Conservation (phyloP, 2,888 invertebrate genomes). For the Aspidapion aeneum region DNA sequence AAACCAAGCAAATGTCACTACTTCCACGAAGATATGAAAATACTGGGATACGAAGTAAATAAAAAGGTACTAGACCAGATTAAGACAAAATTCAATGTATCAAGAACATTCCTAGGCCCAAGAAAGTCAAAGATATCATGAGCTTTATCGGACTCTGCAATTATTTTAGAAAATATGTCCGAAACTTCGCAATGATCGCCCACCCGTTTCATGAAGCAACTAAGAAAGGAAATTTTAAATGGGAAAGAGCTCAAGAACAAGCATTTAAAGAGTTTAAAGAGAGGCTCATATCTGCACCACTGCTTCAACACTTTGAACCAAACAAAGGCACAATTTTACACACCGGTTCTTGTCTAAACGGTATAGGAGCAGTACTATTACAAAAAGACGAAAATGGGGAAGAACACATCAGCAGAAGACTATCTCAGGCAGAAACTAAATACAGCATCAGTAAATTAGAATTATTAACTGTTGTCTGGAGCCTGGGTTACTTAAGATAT, state of each 20-base stretch:
- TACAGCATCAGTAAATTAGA: too few relatives aligned
- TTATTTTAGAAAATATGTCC: background rate
- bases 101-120: background rate
- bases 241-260: background rate
- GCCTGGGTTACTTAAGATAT: too few relatives aligned
- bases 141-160: background rate
- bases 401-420: too few relatives aligned
- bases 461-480: too few relatives aligned
- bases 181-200: background rate
- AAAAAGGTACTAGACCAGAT: too few relatives aligned
- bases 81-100: background rate
- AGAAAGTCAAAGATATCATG: background rate
- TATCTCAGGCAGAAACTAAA: too few relatives aligned
- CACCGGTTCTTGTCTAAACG: background rate
- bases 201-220: background rate
- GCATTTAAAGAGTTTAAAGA: background rate
- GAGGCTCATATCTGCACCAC: background rate
- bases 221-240: background rate
- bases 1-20: background rate
- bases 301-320: background rate
- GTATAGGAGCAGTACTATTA: background rate
- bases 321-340: background rate
- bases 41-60: background rate
- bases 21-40: background rate
- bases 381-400: background rate